A percentile compares a stretch with the other conserved stretches of the same genome.
phyloP scores from a whole-genome alignment of 2,888 invertebrate genomes.

The Chironomus riparius region DNA sequence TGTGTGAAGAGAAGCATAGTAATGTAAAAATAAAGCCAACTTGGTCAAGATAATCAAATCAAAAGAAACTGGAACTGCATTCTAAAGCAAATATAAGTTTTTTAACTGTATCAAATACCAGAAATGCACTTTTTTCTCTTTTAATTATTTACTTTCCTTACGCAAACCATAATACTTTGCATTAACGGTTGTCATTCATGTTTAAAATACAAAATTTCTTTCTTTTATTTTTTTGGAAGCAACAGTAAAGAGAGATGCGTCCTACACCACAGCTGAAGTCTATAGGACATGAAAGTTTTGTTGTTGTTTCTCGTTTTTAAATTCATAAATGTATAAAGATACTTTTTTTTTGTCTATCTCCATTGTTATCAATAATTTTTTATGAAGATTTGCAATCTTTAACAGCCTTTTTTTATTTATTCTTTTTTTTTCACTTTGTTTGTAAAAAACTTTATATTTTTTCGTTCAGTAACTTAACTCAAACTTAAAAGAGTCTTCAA shows the following conservation, averaged over 20 bases:
- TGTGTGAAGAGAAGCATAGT: too few relatives aligned
- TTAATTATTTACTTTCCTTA: not conserved
- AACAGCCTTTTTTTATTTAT: slow-evolving; percentile 25
- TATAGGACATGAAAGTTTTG: too few relatives aligned
- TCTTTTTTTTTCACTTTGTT: not conserved
- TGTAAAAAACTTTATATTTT: slow-evolving; percentile 26
- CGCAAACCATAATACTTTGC: not conserved
- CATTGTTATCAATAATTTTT: not conserved
- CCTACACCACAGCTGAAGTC: not conserved
- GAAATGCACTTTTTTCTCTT: slow-evolving; percentile 24
- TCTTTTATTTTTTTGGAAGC: too few relatives aligned
- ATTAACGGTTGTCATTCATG: not conserved
- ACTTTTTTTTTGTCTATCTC: not conserved
- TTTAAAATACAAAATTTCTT: not conserved
- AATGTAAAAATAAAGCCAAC: not conserved
- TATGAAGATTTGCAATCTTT: slow-evolving; percentile 26
- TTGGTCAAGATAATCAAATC: not conserved
- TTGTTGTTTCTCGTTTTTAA: not conserved
- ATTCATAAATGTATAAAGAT: not conserved
- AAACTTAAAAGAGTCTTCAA: not conserved
- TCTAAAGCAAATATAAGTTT: not conserved
- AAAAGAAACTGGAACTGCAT: not conserved
- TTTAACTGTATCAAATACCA: slow-evolving; percentile 20
- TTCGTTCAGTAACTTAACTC: not conserved
- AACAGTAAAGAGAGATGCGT: not conserved